Evolutionary conservation across 2,888 invertebrate genomes (phyloP), one percentile per base, ranked within the genome.

Genomic region (Chymomyza caudatula): DNA sequence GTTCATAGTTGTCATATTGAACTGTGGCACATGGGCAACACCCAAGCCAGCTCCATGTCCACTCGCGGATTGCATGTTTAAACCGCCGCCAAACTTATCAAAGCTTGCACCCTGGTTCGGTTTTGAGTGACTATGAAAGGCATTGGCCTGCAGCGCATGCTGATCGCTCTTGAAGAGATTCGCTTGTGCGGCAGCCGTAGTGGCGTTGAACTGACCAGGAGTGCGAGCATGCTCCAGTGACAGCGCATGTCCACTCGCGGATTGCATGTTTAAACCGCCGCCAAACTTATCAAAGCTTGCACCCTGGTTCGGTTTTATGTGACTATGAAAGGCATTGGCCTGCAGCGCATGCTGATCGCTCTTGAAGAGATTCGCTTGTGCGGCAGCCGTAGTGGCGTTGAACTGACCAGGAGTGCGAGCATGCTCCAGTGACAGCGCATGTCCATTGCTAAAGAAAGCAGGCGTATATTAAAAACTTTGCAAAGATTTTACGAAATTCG

Each of bases 31-130:
- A 19, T 77, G 79, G 47, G 65, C 77, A 2, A 81, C 74, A 2
- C 85, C 84, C 62, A 88, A 2, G 0, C 82, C 64, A 3, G 83
- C 86, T 4, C 77, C 74, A 60, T 88, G 85, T 3, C 88, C 88
- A 11, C 58, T 59, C 0, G 75, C 53, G 15, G 78, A 70, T 17
- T 76, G 74, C 68, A 86, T 70, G 25, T 78, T 79, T 15, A 88
- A 53, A 3, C 81, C 85, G 2, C 77, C 87, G 0, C 87, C 88
- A n/a, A 80, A 73, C 23, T 74, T 77, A 69, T 87, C 82, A n/a
- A 77, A 80, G 13, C 72, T 74, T 4, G 77, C 75, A 29, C 74
- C 77, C 69, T 76, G 77, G n/a, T 77, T 61, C n/a, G 78, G 13
- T 29, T 79, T 55, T 2, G 71, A 81, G 20, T 75, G 77, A 20